Percentiles rank a stretch among this genome's conserved stretches.
phyloP scores from a whole-genome alignment of 2,888 invertebrate genomes.

The Agriopis leucophaearia region DNA sequence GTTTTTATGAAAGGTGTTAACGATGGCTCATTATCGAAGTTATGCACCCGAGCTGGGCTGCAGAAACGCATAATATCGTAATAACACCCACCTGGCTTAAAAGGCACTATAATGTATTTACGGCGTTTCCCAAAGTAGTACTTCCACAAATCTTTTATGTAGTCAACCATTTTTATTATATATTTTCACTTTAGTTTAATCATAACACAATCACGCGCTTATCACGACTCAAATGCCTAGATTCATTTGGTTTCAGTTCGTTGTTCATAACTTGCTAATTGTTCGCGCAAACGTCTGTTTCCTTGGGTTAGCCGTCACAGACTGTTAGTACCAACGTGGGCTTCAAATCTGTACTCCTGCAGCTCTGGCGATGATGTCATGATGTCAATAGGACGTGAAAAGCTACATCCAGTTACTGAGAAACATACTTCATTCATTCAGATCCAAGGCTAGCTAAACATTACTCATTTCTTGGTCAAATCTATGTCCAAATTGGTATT shows the following conservation, averaged over 20 bases:
- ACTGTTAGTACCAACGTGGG: conserved; percentile 68
- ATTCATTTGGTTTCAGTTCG: conserved; percentile 46
- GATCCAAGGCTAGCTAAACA: conserved; percentile 53
- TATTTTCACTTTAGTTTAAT: conserved; percentile 24
- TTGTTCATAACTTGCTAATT: conserved; percentile 65
- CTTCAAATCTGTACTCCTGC: conserved; percentile 63
- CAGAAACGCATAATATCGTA: conserved; percentile 25
- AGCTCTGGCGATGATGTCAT: conserved; percentile 77
- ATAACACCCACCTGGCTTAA: conserved; percentile 71
- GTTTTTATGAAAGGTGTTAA: conserved; percentile 18
- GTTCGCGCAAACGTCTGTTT: conserved; percentile 69
- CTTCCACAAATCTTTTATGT: conserved; percentile 74
- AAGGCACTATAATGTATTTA: conserved; percentile 75
- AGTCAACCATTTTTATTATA: conserved; percentile 63
- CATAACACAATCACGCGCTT: conserved; percentile 42
- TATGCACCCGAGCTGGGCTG: neutral
- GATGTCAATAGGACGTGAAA: conserved; percentile 66
- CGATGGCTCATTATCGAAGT: conserved; percentile 7
- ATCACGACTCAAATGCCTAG: conserved; percentile 28
- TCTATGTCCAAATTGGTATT: conserved; percentile 44
- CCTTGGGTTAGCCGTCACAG: conserved; percentile 65
- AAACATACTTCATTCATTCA: conserved; percentile 63
- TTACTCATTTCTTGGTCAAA: conserved; percentile 62
- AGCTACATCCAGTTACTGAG: conserved; percentile 64
- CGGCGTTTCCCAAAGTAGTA: conserved; percentile 70